phyloP scores from a whole-genome alignment of 2,113 vertebrate species.

The Cebidichthys violaceus region DNA sequence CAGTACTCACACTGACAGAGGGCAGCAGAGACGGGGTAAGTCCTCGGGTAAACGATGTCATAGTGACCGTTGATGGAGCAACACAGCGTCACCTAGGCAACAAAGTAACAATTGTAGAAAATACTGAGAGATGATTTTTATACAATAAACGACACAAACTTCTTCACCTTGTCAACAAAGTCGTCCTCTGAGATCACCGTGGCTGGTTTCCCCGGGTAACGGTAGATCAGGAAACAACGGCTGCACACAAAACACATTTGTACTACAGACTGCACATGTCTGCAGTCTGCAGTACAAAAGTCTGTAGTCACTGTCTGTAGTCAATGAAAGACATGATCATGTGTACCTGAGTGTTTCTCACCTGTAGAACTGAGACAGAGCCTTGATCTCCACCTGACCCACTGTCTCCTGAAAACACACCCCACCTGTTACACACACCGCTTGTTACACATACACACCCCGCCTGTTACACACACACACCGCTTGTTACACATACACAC shows the following conservation, averaged over 20 bases:
- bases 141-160: not conserved
- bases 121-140: too few species aligned
- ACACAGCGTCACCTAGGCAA: constrained; percentile 73
- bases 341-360: constrained; percentile 34
- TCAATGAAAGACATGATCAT: too few species aligned
- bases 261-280: not conserved
- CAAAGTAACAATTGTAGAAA: not conserved
- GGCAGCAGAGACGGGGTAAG: constrained; percentile 69
- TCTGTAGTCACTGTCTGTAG: too few species aligned
- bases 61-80: constrained; percentile 80
- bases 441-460: not conserved
- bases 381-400: constrained; percentile 95
- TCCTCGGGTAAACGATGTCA: constrained; percentile 74
- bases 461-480: too few species aligned
- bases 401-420: constrained; percentile 85
- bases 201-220: constrained; percentile 92
- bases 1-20: constrained; percentile 76
- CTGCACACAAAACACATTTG: constrained; percentile 74
- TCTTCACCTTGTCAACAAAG: constrained; percentile 86
- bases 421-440: not conserved
- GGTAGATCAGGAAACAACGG: constrained; percentile 92
- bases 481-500: too few species aligned
- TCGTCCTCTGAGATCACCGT: constrained; percentile 88
- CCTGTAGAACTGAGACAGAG: constrained; percentile 92
- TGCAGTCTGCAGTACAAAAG: not conserved